Conservation (phyloP, 2,888 invertebrate species). For the Scaptomyza polygonia region DNA sequence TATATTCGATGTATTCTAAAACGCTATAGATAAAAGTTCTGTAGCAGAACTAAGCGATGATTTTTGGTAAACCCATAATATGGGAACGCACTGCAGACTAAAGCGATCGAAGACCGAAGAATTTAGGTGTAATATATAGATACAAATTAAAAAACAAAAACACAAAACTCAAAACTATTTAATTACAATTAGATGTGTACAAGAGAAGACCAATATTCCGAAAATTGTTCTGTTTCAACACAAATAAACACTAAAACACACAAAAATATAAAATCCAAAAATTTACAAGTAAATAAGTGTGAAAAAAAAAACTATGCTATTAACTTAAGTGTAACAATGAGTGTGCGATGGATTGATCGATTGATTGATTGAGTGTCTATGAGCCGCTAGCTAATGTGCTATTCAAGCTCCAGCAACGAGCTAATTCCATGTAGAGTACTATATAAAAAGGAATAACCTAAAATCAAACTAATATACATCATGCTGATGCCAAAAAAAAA, state of each 20-base stretch:
- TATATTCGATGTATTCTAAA: slow-evolving; percentile 49
- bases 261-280: slow-evolving; percentile 25
- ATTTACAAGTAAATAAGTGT: slow-evolving; percentile 54
- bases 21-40: slow-evolving; percentile 59
- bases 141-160: slow-evolving; percentile 1
- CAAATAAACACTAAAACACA: slow-evolving; percentile 17
- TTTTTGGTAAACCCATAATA: slow-evolving; percentile 68
- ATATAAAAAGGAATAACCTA: slow-evolving; percentile 13
- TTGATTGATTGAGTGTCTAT: slow-evolving; percentile 55
- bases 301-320: slow-evolving; percentile 41
- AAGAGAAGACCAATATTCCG: slow-evolving; percentile 73
- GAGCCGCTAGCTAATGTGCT: slow-evolving; percentile 53
- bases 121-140: slow-evolving; percentile 63
- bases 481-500: slow-evolving; percentile 46
- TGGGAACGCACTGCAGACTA: slow-evolving; percentile 68
- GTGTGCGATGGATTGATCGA: slow-evolving; percentile 52
- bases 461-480: slow-evolving; percentile 56
- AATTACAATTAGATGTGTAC: slow-evolving; percentile 74
- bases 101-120: slow-evolving; percentile 60
- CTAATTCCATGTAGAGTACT: slow-evolving; percentile 39
- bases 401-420: slow-evolving; percentile 49
- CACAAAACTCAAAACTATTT: slow-evolving; percentile 43
- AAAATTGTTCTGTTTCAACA: slow-evolving; percentile 61
- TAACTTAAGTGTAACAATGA: slow-evolving; percentile 56
- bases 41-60: slow-evolving; percentile 71